A percentile compares a stretch with the other conserved stretches of the same genome.
phyloP scores from a whole-genome alignment of 2,113 vertebrate genomes.

The Saguinus imperator region DNA sequence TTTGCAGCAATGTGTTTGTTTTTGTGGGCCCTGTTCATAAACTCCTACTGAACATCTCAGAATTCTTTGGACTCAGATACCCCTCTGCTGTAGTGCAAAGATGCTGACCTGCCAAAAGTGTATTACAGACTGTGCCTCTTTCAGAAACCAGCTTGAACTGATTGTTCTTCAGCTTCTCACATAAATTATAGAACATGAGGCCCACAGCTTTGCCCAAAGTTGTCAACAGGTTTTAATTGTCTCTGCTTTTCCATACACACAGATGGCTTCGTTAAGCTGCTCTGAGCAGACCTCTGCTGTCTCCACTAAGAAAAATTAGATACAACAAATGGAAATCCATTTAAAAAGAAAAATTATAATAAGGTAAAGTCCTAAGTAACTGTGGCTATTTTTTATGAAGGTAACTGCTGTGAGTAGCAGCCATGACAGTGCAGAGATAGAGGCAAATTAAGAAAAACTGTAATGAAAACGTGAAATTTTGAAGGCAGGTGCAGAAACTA shows the following conservation, averaged over 20 bases:
- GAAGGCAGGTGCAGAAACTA: not conserved
- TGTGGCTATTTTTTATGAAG: not conserved
- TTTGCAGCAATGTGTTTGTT: not conserved
- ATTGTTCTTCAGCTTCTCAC: slow-evolving; percentile 68
- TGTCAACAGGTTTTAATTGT: slow-evolving; percentile 79
- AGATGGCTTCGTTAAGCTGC: slow-evolving; percentile 68
- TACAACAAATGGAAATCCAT: slow-evolving; percentile 30
- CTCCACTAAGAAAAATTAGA: slow-evolving; percentile 53
- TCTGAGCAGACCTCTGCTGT: slow-evolving; percentile 72
- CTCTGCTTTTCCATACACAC: slow-evolving; percentile 70
- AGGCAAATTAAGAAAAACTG: not conserved
- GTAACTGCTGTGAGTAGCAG: not conserved
- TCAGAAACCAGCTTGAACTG: slow-evolving; percentile 73
- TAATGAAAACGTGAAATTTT: not conserved
- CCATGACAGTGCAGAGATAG: not conserved
- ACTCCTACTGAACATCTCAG: slow-evolving; percentile 31
- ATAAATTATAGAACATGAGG: slow-evolving; percentile 75
- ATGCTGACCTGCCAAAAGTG: slow-evolving; percentile 59
- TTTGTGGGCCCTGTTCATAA: not conserved
- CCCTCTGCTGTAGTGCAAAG: slow-evolving; percentile 51
- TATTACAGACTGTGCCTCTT: slow-evolving; percentile 67
- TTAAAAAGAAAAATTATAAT: slow-evolving; percentile 41
- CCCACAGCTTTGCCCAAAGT: slow-evolving; percentile 65
- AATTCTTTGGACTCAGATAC: slow-evolving; percentile 65
- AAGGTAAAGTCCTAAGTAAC: slow-evolving; percentile 24